Percentiles rank a stretch among this genome's conserved stretches.
phyloP scores from a whole-genome alignment of 2,113 vertebrate genomes.

The Parus major region DNA sequence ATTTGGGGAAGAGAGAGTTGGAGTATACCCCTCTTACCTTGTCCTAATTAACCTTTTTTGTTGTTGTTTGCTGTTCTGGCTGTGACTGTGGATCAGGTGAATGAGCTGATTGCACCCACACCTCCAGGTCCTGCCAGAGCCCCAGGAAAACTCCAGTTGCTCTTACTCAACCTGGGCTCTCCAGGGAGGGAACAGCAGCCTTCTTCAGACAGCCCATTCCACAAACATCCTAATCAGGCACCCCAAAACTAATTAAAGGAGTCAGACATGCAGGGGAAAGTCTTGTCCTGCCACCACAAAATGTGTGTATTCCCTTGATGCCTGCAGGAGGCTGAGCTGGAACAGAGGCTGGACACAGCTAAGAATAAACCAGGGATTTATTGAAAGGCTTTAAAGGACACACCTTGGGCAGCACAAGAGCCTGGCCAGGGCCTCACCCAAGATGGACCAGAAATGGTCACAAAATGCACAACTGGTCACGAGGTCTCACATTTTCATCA shows the following conservation, averaged over 20 bases:
- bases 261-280: accelerated
- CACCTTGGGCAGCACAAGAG: too few species aligned
- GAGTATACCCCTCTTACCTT: background rate
- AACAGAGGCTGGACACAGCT: too few species aligned
- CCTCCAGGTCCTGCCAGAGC: background rate
- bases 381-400: too few species aligned
- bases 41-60: background rate
- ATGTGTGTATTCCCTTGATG: background rate
- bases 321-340: too few species aligned
- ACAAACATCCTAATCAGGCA: background rate
- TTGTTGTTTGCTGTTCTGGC: background rate
- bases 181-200: background rate
- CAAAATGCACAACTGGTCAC: too few species aligned
- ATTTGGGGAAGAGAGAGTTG: background rate
- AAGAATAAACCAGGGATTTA: too few species aligned
- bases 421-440: too few species aligned
- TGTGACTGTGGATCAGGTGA: background rate
- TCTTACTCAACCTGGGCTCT: background rate
- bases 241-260: background rate
- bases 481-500: too few species aligned
- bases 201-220: background rate
- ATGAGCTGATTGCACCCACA: background rate
- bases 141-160: background rate
- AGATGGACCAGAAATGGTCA: too few species aligned
- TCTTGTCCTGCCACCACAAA: background rate